These are phyloP conservation scores for Spicauda simplicius DNA, from an alignment of 2,888 invertebrate genomes.

Conservation along the genomic window DNA sequence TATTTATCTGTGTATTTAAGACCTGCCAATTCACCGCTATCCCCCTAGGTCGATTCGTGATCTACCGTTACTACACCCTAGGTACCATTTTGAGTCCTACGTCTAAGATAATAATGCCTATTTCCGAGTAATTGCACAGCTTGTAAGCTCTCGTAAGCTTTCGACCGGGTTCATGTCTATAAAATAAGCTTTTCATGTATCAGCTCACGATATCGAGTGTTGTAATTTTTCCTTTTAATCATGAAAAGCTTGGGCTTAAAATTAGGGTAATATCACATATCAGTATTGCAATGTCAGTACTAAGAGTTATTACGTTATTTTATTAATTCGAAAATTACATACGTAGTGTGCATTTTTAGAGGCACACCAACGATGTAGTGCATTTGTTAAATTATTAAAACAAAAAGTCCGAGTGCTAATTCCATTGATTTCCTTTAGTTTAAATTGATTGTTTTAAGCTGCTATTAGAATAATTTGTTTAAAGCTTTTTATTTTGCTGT, in stretches of 20 bases:
- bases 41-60: constrained; percentile 31
- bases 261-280: not conserved
- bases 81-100: not conserved
- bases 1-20: constrained; percentile 33
- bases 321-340: too few species aligned
- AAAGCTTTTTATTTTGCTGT: too few species aligned
- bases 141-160: constrained; percentile 12
- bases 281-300: too few species aligned
- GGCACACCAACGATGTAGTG: too few species aligned
- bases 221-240: constrained; percentile 10
- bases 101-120: not conserved
- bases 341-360: too few species aligned
- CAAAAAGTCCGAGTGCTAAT: too few species aligned
- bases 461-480: too few species aligned
- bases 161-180: constrained; percentile 25
- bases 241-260: not conserved
- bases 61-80: constrained; percentile 21
- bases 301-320: too few species aligned
- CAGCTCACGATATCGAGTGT: constrained; percentile 23
- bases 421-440: too few species aligned
- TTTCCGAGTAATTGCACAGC: not conserved
- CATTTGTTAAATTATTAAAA: too few species aligned
- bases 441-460: too few species aligned
- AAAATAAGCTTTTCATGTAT: constrained; percentile 28
- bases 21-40: constrained; percentile 31